phyloP scores from a whole-genome alignment of 2,113 vertebrate genomes.

The Bostrychus sinensis region DNA sequence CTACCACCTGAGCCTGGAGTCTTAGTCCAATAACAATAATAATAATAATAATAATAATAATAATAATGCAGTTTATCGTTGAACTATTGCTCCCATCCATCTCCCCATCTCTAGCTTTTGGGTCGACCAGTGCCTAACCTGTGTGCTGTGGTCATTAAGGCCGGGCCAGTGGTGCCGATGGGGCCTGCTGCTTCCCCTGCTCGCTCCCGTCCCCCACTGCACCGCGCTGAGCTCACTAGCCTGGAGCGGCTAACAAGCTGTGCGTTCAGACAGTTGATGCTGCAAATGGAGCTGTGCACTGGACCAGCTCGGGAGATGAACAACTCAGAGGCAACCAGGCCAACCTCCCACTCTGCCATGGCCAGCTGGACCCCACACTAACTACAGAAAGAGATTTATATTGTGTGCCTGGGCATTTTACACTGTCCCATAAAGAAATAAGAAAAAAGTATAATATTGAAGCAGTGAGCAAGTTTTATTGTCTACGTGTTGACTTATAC shows the following conservation, averaged over 20 bases:
- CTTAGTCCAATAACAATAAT: too few species aligned
- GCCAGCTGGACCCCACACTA: conserved; percentile 3
- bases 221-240: conserved; percentile 42
- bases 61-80: too few species aligned
- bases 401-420: not conserved
- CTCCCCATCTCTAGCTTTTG: not conserved
- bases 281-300: conserved; percentile 68
- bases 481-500: too few species aligned
- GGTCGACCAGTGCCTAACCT: conserved; percentile 32
- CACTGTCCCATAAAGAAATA: not conserved
- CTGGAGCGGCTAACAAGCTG: conserved; percentile 71
- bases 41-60: too few species aligned
- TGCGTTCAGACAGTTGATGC: conserved; percentile 69
- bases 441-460: not conserved
- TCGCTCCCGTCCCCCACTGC: conserved; percentile 42
- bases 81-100: not conserved
- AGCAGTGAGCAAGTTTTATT: too few species aligned
- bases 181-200: conserved; percentile 47
- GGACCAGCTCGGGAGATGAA: conserved; percentile 53
- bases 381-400: not conserved
- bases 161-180: conserved; percentile 39
- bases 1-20: too few species aligned
- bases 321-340: conserved; percentile 37
- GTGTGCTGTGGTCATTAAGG: conserved; percentile 67
- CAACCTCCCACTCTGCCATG: conserved; percentile 24